These are phyloP conservation scores for Smittia sp. DNA, from an alignment of 2,888 invertebrate species.

Conservation along the genomic window DNA sequence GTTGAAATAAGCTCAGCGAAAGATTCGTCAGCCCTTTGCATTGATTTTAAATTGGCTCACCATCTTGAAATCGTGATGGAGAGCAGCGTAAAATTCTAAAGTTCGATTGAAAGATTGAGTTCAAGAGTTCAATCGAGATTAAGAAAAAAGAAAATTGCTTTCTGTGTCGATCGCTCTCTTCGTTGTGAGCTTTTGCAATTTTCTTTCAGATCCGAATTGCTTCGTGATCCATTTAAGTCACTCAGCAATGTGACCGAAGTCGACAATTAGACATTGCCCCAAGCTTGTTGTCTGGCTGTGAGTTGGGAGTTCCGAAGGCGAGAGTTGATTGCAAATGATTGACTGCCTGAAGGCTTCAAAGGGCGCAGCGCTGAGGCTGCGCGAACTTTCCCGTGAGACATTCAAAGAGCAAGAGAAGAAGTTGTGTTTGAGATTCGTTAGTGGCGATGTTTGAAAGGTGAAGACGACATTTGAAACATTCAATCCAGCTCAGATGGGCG, in stretches of 20 bases:
- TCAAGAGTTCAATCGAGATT: constrained; percentile 30
- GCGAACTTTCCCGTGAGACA: not conserved
- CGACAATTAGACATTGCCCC: not conserved
- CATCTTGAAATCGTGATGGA: constrained; percentile 6
- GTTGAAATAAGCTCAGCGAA: too few species aligned
- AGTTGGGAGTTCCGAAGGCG: not conserved
- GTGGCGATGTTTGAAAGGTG: not conserved
- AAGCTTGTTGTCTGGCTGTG: not conserved
- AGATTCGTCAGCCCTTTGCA: too few species aligned
- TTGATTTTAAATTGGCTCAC: constrained; percentile 1
- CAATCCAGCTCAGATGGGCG: constrained; percentile 46
- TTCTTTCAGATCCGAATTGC: not conserved
- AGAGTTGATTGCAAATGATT: not conserved
- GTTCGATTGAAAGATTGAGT: constrained; percentile 17
- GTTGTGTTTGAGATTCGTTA: constrained; percentile 9
- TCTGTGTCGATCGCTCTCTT: not conserved
- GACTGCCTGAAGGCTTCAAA: not conserved
- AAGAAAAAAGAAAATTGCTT: not conserved
- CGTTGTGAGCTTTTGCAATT: not conserved
- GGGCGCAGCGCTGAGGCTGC: not conserved
- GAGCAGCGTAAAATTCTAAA: not conserved
- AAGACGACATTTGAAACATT: not conserved
- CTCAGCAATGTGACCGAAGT: constrained; percentile 10
- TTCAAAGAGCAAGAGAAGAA: not conserved
- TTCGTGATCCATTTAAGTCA: constrained; percentile 11